Conservation (phyloP, 2,113 vertebrate species). For the Fukomys damarensis region DNA sequence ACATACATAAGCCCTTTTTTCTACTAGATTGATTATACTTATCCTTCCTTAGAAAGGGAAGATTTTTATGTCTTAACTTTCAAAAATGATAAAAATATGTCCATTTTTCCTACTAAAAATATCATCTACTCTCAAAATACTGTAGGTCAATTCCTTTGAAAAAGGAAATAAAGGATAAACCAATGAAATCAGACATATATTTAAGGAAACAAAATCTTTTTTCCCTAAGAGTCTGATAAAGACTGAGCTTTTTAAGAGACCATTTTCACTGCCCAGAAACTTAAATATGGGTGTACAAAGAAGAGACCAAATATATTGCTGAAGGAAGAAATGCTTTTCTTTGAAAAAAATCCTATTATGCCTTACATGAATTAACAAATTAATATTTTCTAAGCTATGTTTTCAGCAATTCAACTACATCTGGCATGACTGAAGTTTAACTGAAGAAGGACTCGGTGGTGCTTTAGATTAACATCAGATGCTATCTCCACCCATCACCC, state of each 20-base stretch:
- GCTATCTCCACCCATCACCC: neutral
- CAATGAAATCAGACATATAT: neutral
- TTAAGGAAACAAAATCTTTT: neutral
- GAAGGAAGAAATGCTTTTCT: conserved; percentile 27
- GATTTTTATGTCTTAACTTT: conserved; percentile 46
- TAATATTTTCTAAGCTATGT: neutral
- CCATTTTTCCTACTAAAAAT: conserved; percentile 42
- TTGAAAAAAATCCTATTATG: conserved; percentile 14
- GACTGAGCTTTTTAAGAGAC: neutral
- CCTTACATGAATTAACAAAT: conserved; percentile 37
- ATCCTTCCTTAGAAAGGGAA: conserved; percentile 43
- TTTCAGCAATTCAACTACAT: neutral
- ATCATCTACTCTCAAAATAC: conserved; percentile 24
- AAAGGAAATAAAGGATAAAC: conserved; percentile 14
- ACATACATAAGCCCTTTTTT: neutral
- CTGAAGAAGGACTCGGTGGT: neutral
- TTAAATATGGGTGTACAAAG: neutral
- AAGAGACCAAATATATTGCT: conserved; percentile 38
- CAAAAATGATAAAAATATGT: neutral
- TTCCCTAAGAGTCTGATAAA: neutral
- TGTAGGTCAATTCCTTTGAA: neutral
- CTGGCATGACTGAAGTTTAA: conserved; percentile 30
- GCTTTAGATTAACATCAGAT: conserved; percentile 45
- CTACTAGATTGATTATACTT: neutral
- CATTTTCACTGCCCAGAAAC: conserved; percentile 37